Evolutionary conservation across 2,888 invertebrate species (phyloP), one percentile per base, ranked within the genome.

Genomic region (Cinara cedri): DNA sequence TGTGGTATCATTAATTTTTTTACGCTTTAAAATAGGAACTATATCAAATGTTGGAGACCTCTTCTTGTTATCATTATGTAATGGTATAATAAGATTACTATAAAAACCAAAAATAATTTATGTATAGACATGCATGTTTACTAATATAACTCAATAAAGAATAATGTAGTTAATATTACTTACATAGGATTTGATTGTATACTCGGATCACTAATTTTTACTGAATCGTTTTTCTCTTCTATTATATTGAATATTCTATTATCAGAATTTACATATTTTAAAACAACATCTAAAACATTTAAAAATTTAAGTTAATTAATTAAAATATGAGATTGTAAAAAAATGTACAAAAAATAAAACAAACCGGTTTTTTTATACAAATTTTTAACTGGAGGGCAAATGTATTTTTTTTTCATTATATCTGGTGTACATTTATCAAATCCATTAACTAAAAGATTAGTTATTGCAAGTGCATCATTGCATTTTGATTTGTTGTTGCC

Each of bases 361-460:
- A 49, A 3, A 70, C 78, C 51, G 11, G 60, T 42, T 34, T 78
- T 78, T 51, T 62, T 78, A 42, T 62, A 78, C 14, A 78, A 11
- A 70, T 51, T 60, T 51, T 54, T 14, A 21, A 24, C 1, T 51
- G 42, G 1, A 42, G 16, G 68, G 13, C n/a, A 49, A 3, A 13
- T 9, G 42, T n/a, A 21, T 42, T 16, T 60, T 62, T 70, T 9
- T 34, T 1, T 70, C 19, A 42, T 60, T 13, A 19, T 24, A 19
- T 11, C 10, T 13, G 78, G 78, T 70, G 70, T 49, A 62, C 2
- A 51, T 51, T 70, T 70, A 11, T 78, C 49, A 42, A 57, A 70
- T 34, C 78, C 57, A 34, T 21, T 26, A 10, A 78, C 70, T 42
- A 78, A 42, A 60, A 70, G 26, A 51, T 60, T 70, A 24, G 78